A percentile compares a stretch with the other conserved stretches of the same genome.
Evolutionary conservation across 1,140 invertebrate genomes (phyloP).

Genomic region (Scaptomyza graminum): DNA sequence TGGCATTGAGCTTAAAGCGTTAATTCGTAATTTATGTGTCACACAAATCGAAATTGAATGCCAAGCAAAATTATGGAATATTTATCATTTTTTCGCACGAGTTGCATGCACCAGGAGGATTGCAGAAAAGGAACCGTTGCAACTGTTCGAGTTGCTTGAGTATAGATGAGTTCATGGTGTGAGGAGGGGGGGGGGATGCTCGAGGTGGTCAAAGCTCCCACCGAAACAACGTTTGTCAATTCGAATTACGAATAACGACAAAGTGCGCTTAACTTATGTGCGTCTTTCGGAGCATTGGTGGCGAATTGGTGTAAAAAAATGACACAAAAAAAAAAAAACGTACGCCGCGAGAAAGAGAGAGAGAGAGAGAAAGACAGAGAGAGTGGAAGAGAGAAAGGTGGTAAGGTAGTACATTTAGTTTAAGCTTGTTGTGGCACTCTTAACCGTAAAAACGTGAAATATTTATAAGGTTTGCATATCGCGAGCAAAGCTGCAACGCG

Average conservation of each 20-base stretch:
- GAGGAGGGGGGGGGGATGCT: not conserved
- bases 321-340: slow-evolving; percentile 12
- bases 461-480: slow-evolving; percentile 77
- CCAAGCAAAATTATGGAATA: slow-evolving; percentile 83
- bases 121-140: not conserved
- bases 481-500: slow-evolving; percentile 27
- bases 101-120: slow-evolving; percentile 11
- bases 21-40: slow-evolving; percentile 84
- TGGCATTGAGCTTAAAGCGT: slow-evolving; percentile 78
- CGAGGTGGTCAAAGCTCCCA: slow-evolving; percentile 10
- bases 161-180: not conserved
- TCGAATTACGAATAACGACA: slow-evolving; percentile 83
- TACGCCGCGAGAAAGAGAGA: slow-evolving; percentile 4
- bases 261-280: slow-evolving; percentile 80
- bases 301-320: slow-evolving; percentile 29
- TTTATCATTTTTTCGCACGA: slow-evolving; percentile 82
- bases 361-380: not conserved
- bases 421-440: slow-evolving; percentile 37
- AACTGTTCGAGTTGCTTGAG: not conserved
- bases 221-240: slow-evolving; percentile 73
- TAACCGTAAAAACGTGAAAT: slow-evolving; percentile 75
- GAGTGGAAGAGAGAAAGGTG: too few species aligned
- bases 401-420: slow-evolving; percentile 5
- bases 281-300: slow-evolving; percentile 24
- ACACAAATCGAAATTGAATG: slow-evolving; percentile 83